Evolutionary conservation across 2,113 vertebrate species (phyloP).

Genomic region (Rattus rattus): DNA sequence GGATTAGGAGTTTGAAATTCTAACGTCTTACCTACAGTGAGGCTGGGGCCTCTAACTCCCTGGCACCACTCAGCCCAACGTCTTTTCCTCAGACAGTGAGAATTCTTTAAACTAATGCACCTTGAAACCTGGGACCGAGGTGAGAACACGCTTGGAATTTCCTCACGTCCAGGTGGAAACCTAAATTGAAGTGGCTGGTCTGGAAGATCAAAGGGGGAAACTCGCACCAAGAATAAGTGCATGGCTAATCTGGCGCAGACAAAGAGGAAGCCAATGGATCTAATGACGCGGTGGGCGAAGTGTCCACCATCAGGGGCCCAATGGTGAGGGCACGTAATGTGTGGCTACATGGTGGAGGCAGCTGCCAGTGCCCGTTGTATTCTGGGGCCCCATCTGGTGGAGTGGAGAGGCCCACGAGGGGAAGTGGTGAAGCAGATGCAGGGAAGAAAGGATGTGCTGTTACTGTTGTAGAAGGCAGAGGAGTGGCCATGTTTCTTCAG

Average conservation of each 20-base stretch:
- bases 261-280: background rate
- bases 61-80: constrained; percentile 2
- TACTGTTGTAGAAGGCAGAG: background rate
- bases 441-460: background rate
- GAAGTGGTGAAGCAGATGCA: background rate
- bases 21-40: constrained; percentile 39
- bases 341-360: accelerated
- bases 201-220: constrained; percentile 65
- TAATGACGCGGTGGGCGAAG: background rate
- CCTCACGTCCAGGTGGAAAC: constrained; percentile 47
- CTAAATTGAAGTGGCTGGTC: constrained; percentile 49
- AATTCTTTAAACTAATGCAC: constrained; percentile 71
- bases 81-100: constrained; percentile 40
- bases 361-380: background rate
- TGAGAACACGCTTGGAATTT: constrained; percentile 72
- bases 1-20: constrained; percentile 75
- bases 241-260: background rate
- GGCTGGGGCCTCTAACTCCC: background rate
- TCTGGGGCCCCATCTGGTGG: background rate
- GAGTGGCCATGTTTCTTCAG: background rate
- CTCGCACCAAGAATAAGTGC: constrained; percentile 30
- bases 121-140: constrained; percentile 69
- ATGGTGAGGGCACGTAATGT: background rate
- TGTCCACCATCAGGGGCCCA: background rate
- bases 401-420: background rate